Conservation (phyloP, 2,113 vertebrate species). For the Dasyprocta punctata region DNA sequence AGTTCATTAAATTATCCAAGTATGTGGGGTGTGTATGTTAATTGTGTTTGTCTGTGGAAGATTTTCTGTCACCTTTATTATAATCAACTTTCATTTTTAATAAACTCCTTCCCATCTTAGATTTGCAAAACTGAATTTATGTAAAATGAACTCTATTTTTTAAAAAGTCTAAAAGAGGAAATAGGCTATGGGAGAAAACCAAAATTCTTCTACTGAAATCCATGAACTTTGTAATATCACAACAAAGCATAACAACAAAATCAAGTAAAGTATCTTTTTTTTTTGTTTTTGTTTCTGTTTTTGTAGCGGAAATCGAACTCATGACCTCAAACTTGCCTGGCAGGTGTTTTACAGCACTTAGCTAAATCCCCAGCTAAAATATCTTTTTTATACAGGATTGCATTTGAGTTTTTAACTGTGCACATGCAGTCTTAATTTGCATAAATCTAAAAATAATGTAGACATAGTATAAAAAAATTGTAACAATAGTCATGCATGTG, state of each 20-base stretch:
- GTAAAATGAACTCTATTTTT: background rate
- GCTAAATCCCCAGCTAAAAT: no score
- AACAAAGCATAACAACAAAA: background rate
- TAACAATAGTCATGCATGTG: background rate
- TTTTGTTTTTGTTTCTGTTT: no score
- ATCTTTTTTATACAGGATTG: background rate
- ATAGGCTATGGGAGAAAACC: background rate
- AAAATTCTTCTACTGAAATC: background rate
- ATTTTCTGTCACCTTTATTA: conserved; percentile 25
- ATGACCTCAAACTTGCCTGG: no score
- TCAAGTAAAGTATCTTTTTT: background rate
- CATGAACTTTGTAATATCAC: background rate
- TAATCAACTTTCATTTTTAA: conserved; percentile 44
- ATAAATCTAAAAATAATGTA: conserved; percentile 54
- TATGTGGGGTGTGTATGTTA: background rate
- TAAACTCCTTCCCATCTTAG: conserved; percentile 16
- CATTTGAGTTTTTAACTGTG: background rate
- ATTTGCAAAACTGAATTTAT: conserved; percentile 1
- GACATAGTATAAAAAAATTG: conserved; percentile 5
- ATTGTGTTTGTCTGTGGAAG: conserved; percentile 33
- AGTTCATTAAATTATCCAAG: conserved; percentile 31
- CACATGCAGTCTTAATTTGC: conserved; percentile 3
- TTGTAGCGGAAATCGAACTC: no score
- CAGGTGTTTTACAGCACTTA: no score
- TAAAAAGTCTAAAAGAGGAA: background rate